Percentiles rank a stretch among this genome's conserved stretches.
Conservation (phyloP, 2,113 vertebrate species). For the Lepidothrix coronata region DNA sequence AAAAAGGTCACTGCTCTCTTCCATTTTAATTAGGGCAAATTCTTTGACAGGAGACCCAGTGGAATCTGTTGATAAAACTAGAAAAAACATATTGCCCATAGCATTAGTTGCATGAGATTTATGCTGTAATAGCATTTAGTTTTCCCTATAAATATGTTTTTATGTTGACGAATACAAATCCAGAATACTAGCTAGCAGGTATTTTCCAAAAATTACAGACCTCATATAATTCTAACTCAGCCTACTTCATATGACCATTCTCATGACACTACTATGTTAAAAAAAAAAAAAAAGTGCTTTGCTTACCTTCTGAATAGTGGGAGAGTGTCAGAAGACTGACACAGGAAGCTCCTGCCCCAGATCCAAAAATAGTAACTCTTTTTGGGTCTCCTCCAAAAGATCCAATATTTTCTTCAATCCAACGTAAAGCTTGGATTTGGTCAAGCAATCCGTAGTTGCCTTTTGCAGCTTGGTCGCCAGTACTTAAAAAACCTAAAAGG, state of each 20-base stretch:
- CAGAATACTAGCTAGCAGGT: neutral
- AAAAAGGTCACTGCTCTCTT: constrained; percentile 8
- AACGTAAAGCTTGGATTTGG: constrained; percentile 94
- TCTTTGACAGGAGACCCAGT: neutral
- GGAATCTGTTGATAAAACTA: neutral
- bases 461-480: constrained; percentile 95
- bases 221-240: neutral
- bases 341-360: constrained; percentile 93
- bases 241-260: neutral
- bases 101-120: neutral
- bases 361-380: constrained; percentile 95
- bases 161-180: neutral
- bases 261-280: neutral
- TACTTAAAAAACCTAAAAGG: constrained; percentile 89
- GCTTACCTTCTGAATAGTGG: constrained; percentile 96
- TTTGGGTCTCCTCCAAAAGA: constrained; percentile 95
- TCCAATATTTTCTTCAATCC: constrained; percentile 96
- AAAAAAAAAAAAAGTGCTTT: neutral
- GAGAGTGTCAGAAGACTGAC: constrained; percentile 94
- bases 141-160: neutral
- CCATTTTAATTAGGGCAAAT: neutral
- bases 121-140: neutral
- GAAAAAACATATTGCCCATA: neutral
- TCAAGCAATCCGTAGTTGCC: constrained; percentile 97
- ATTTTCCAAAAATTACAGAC: neutral